Percentiles rank a stretch among this genome's conserved stretches.
These are phyloP conservation scores for Girardinus metallicus DNA, from an alignment of 2,797 vertebrate genomes.

Conservation along the genomic window DNA sequence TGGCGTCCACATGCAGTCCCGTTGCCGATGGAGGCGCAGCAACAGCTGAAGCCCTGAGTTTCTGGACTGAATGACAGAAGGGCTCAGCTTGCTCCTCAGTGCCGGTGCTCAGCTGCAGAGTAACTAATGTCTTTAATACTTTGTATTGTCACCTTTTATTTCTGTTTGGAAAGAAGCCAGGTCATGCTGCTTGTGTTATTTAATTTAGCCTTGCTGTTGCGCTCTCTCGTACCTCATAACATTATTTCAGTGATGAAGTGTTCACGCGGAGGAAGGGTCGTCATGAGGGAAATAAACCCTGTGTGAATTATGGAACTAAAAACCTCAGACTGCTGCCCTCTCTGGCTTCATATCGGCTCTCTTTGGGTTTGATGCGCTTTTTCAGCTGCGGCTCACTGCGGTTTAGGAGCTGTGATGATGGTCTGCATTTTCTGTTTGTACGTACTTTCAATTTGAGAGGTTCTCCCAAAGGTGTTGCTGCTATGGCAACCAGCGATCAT, in stretches of 20 bases:
- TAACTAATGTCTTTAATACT: slow-evolving; percentile 47
- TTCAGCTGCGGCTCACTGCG: slow-evolving; percentile 23
- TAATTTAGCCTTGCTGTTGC: slow-evolving; percentile 32
- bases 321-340: slow-evolving; percentile 37
- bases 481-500: slow-evolving; percentile 37
- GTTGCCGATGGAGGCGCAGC: slow-evolving; percentile 38
- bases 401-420: slow-evolving; percentile 20
- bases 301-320: slow-evolving; percentile 29
- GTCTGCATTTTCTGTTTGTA: slow-evolving; percentile 5
- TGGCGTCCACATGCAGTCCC: slow-evolving; percentile 19
- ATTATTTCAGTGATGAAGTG: slow-evolving; percentile 48
- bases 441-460: neutral
- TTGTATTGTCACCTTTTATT: slow-evolving; percentile 26
- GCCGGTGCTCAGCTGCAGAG: slow-evolving; percentile 32
- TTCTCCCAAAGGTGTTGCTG: slow-evolving; percentile 28
- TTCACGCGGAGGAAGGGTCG: slow-evolving; percentile 30
- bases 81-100: slow-evolving; percentile 46
- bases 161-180: slow-evolving; percentile 20
- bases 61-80: slow-evolving; percentile 47
- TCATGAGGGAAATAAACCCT: slow-evolving; percentile 28
- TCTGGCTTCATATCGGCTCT: slow-evolving; percentile 5
- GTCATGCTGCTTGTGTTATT: slow-evolving; percentile 24
- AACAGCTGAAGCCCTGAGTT: slow-evolving; percentile 43
- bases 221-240: slow-evolving; percentile 53
- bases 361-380: slow-evolving; percentile 3